Evolutionary conservation across 37 sponge, comb jelly and placozoan species (phyloP).

Genomic region (Halichondria panicea): DNA sequence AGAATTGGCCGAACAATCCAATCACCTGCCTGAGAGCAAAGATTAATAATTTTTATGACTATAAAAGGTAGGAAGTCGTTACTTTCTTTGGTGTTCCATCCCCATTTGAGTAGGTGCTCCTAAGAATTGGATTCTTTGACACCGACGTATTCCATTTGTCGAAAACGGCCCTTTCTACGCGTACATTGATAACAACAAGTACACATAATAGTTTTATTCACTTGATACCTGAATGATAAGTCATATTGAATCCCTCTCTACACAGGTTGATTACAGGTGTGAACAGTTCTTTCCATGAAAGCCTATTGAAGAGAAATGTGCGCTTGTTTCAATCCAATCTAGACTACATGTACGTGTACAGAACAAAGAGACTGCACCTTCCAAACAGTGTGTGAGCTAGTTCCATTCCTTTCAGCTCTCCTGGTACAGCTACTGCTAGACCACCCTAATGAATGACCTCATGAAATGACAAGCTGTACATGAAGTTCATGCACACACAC

Average conservation of each 20-base stretch:
- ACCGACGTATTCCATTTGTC: too few relatives aligned
- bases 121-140: not conserved
- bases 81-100: constrained; percentile 7
- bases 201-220: too few relatives aligned
- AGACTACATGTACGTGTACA: not conserved
- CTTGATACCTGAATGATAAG: constrained; percentile 41
- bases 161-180: too few relatives aligned
- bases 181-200: too few relatives aligned
- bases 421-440: constrained; percentile 87
- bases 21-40: constrained; percentile 43
- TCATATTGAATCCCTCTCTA: constrained; percentile 58
- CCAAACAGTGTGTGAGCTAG: constrained; percentile 73
- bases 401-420: constrained; percentile 79
- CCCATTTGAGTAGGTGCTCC: not conserved
- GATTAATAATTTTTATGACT: not conserved
- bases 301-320: constrained; percentile 13
- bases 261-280: constrained; percentile 75
- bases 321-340: not conserved
- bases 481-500: not conserved
- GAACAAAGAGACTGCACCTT: constrained; percentile 39
- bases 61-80: not conserved
- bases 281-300: constrained; percentile 72
- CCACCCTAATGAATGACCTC: constrained; percentile 57
- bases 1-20: constrained; percentile 34
- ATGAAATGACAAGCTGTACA: not conserved